phyloP scores from a whole-genome alignment of 2,113 vertebrate genomes.

The western clawed frog (Xenopus tropicalis) region DNA sequence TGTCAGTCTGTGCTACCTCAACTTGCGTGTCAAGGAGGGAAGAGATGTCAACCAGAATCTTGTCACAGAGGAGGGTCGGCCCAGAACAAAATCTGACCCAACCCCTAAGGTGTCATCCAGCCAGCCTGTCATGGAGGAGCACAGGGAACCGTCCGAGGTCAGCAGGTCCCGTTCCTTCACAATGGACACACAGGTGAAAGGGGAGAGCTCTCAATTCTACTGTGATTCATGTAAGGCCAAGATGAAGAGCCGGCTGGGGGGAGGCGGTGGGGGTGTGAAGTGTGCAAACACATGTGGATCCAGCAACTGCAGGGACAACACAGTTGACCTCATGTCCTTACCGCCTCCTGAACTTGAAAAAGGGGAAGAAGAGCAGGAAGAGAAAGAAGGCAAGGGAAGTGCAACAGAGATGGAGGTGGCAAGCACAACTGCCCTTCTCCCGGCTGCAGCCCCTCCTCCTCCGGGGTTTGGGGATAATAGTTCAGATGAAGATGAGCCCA shows the following conservation, averaged over 20 bases:
- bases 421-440: constrained; percentile 68
- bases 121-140: constrained; percentile 60
- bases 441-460: constrained; percentile 88
- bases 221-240: constrained; percentile 93
- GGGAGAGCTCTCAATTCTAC: constrained; percentile 67
- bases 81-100: constrained; percentile 93
- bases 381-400: constrained; percentile 56
- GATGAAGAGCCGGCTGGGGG: constrained; percentile 64
- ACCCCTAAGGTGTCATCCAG: constrained; percentile 77
- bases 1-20: constrained; percentile 91
- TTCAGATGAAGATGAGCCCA: constrained; percentile 91
- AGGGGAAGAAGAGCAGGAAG: constrained; percentile 61
- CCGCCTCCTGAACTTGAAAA: constrained; percentile 91
- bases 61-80: constrained; percentile 80
- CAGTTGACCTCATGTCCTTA: constrained; percentile 88
- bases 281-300: constrained; percentile 67
- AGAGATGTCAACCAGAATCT: constrained; percentile 92
- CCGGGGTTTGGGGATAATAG: constrained; percentile 96
- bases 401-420: constrained; percentile 70
- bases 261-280: constrained; percentile 48
- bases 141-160: constrained; percentile 60
- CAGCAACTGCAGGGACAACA: constrained; percentile 69
- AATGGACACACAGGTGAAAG: constrained; percentile 72
- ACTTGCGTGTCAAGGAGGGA: constrained; percentile 89
- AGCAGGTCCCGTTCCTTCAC: constrained; percentile 84